Evolutionary conservation across 2,888 invertebrate genomes (phyloP).

Genomic region (Meteorus colon): DNA sequence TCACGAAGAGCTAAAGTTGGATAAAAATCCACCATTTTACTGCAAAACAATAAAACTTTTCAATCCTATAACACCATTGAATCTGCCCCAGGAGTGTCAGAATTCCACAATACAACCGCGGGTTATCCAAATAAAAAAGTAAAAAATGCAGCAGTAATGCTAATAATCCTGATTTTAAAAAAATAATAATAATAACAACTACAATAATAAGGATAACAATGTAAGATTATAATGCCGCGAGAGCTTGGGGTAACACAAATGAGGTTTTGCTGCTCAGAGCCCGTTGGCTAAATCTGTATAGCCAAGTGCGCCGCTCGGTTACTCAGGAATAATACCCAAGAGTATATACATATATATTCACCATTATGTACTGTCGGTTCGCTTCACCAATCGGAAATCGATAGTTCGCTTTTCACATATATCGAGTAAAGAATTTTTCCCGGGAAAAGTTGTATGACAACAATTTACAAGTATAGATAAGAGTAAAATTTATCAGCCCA

Average conservation of each 20-base stretch:
- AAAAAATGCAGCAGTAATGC: background rate
- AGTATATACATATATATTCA: slow-evolving; percentile 28
- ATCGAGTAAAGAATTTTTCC: background rate
- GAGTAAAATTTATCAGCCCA: slow-evolving; percentile 37
- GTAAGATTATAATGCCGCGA: background rate
- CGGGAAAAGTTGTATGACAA: slow-evolving; percentile 43
- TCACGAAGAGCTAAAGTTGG: too few relatives aligned
- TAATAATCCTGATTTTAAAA: background rate
- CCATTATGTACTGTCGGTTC: slow-evolving; percentile 51
- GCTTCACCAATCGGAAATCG: slow-evolving; percentile 56
- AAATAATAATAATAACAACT: background rate
- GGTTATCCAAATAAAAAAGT: background rate
- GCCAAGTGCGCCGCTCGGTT: background rate
- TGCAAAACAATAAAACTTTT: too few relatives aligned
- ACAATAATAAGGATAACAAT: background rate
- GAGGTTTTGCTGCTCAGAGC: background rate
- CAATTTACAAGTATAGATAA: slow-evolving; percentile 48
- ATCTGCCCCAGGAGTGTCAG: too few relatives aligned
- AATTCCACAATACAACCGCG: too few relatives aligned
- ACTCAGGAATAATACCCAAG: slow-evolving; percentile 1
- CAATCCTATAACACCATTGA: too few relatives aligned
- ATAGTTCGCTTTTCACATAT: slow-evolving; percentile 55
- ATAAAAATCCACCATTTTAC: too few relatives aligned
- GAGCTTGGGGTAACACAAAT: slow-evolving; percentile 2
- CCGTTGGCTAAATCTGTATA: slow-evolving; percentile 6